A percentile compares a stretch with the other conserved stretches of the same genome.
phyloP scores from a whole-genome alignment of 1,140 invertebrate species.

The Kradibia gibbosae region DNA sequence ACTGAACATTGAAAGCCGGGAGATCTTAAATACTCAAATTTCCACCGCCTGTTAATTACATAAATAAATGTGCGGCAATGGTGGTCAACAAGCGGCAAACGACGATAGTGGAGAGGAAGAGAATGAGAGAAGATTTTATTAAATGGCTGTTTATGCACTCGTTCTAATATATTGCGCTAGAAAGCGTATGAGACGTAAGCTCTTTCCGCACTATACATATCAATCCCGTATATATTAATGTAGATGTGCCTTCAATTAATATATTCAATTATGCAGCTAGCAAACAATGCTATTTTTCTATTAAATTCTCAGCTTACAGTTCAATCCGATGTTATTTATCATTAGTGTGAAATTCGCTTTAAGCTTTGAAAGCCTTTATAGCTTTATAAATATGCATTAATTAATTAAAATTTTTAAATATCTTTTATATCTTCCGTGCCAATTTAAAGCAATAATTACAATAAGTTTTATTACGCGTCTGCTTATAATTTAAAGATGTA shows the following conservation, averaged over 20 bases:
- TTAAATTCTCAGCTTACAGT: background rate
- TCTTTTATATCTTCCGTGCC: background rate
- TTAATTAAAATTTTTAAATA: background rate
- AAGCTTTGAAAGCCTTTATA: background rate
- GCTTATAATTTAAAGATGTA: background rate
- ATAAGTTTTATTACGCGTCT: background rate
- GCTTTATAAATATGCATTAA: background rate
- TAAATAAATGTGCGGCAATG: conserved; percentile 10
- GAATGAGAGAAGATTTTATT: no score
- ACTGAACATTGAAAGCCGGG: background rate
- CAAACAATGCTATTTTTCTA: background rate
- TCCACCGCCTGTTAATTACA: conserved; percentile 1
- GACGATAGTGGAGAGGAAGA: no score
- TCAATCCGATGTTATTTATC: background rate
- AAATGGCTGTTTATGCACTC: background rate
- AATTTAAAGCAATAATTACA: background rate
- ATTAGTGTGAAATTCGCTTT: background rate
- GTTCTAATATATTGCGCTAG: background rate
- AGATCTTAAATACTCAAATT: conserved; percentile 16
- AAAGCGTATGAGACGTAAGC: background rate
- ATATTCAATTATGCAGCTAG: background rate
- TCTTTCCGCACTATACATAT: background rate
- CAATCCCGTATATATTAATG: background rate
- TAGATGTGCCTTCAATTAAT: background rate
- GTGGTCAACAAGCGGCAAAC: no score